phyloP scores from a whole-genome alignment of 2,113 vertebrate species.

The Apteryx mantelli region DNA sequence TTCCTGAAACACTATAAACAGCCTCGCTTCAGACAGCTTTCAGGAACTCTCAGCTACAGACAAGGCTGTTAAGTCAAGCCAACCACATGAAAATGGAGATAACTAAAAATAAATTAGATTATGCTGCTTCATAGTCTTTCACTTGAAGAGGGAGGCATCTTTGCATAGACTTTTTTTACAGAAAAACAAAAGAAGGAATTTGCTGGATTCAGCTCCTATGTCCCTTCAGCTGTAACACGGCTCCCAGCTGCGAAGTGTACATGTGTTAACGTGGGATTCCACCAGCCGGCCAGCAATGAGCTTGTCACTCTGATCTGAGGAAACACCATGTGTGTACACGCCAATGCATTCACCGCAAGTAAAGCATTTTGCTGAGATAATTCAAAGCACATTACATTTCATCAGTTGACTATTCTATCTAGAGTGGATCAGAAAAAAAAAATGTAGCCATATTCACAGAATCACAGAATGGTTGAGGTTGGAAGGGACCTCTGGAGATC shows the following conservation, averaged over 20 bases:
- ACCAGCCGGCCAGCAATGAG: slow-evolving; percentile 21
- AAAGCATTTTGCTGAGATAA: background rate
- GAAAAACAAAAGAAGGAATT: background rate
- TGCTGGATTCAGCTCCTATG: background rate
- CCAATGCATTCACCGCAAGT: background rate
- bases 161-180: background rate
- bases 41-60: background rate
- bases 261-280: slow-evolving; percentile 26
- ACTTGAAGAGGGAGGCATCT: background rate
- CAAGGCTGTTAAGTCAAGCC: background rate
- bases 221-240: background rate
- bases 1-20: background rate
- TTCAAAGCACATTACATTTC: slow-evolving; percentile 28
- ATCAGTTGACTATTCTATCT: background rate
- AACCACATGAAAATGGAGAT: background rate
- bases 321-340: background rate
- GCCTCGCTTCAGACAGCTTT: background rate
- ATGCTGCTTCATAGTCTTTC: background rate
- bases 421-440: background rate
- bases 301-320: slow-evolving; percentile 52
- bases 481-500: background rate
- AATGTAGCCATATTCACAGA: background rate
- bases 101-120: background rate
- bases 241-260: background rate
- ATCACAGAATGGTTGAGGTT: background rate